phyloP scores from a whole-genome alignment of 2,113 vertebrate species.

The Chaenogobius annularis region DNA sequence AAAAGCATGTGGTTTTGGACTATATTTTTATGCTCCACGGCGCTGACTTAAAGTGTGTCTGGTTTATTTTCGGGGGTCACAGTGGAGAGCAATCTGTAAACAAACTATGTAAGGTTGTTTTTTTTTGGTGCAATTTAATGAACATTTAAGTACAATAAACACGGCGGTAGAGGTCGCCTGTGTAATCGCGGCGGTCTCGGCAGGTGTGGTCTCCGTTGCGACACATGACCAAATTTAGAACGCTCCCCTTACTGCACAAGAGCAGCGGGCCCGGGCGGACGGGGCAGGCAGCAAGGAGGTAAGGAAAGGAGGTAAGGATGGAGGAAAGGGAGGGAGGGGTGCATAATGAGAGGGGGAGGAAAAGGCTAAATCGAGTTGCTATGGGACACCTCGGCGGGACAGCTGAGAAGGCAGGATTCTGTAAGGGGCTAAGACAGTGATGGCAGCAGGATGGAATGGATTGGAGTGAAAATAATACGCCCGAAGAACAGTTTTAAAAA shows the following conservation, averaged over 20 bases:
- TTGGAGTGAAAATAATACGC: conserved; percentile 39
- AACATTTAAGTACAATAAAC: no score
- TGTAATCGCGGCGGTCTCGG: conserved; percentile 50
- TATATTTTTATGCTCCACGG: conserved; percentile 5
- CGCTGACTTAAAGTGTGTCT: conserved; percentile 47
- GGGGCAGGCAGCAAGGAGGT: conserved; percentile 18
- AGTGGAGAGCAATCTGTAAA: no score
- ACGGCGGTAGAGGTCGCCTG: conserved; percentile 34
- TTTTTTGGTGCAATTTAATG: no score
- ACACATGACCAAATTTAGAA: conserved; percentile 76
- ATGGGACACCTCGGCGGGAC: conserved; percentile 67
- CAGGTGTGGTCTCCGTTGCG: conserved; percentile 66
- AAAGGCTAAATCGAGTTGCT: conserved; percentile 68
- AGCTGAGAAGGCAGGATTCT: conserved; percentile 77
- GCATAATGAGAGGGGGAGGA: not conserved
- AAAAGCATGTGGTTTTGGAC: no score
- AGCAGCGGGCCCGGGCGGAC: conserved; percentile 27
- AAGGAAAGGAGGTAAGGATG: not conserved
- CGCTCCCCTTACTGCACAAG: conserved; percentile 51
- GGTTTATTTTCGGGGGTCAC: conserved; percentile 38
- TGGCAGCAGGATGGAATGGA: conserved; percentile 40
- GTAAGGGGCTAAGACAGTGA: conserved; percentile 58
- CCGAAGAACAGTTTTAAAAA: not conserved
- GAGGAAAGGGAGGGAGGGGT: not conserved
- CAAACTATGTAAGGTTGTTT: no score